phyloP scores from a whole-genome alignment of 1,140 invertebrate species.

The Eufriesea mexicana region DNA sequence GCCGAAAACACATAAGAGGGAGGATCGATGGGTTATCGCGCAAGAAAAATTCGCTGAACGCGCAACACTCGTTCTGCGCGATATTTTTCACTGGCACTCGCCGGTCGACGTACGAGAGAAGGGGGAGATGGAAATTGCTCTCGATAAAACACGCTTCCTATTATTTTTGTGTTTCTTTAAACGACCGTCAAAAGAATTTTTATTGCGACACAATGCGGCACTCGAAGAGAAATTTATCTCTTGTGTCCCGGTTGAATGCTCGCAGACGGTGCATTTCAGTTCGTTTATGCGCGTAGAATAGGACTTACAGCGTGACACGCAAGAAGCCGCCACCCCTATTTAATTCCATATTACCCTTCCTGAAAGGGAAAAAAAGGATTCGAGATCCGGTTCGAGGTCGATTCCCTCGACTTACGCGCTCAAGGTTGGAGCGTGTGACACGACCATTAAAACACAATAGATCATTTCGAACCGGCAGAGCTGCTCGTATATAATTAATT shows the following conservation, averaged over 20 bases:
- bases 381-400: constrained; percentile 62
- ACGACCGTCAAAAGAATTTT: constrained; percentile 20
- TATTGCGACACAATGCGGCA: constrained; percentile 28
- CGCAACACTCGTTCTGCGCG: neutral
- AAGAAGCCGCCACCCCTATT: constrained; percentile 50
- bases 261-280: constrained; percentile 13
- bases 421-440: constrained; percentile 65
- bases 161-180: constrained; percentile 16
- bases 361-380: constrained; percentile 21
- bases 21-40: constrained; percentile 43
- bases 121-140: neutral
- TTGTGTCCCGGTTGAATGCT: neutral
- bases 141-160: constrained; percentile 19
- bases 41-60: constrained; percentile 26
- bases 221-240: constrained; percentile 29
- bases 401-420: constrained; percentile 57
- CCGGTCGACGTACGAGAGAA: neutral
- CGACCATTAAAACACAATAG: constrained; percentile 60
- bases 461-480: constrained; percentile 50
- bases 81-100: neutral
- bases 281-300: constrained; percentile 33
- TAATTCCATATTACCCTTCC: constrained; percentile 63
- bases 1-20: constrained; percentile 23
- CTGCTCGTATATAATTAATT: constrained; percentile 50
- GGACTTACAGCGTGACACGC: constrained; percentile 48